Evolutionary conservation across 2,797 vertebrate genomes (phyloP), one percentile per base, ranked within the genome.

Genomic region (Characodon lateralis): DNA sequence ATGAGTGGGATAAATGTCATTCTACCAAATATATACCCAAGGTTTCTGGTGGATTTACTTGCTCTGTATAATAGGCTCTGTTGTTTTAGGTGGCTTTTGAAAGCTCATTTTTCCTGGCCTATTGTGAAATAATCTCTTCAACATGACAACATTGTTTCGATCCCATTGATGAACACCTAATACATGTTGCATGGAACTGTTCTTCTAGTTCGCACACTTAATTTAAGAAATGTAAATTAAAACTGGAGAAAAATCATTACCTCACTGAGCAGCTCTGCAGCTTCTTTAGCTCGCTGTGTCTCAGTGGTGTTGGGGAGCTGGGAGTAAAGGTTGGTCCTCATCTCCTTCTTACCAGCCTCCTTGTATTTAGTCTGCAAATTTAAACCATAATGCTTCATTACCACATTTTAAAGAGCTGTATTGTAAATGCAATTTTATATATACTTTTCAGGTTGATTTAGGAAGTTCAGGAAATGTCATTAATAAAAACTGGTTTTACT

Each of bases 231-330:
- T 51, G 50, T 48, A 43, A 43, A 51, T 18, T 51, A 18, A 53
- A 20, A 5, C 2, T 4, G 10, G 51, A 53, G 18, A 20, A 55
- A 24, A 8, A 55, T 55, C 0, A 6, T 74, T 88, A 98, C 98
- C 96, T 97, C 89, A 71, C 97, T 99, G 93, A 96, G 97, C 86
- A 97, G 95, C 76, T 96, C 92, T 0, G 95, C 93, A 10, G 96
- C 92, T 81, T 97, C 95, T 88, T 94, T 96, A 0, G 97, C 96
- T 76, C 96, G 96, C 63, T 89, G 93, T 0, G 95, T 98, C 73
- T 98, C 97, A 76, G 96, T 94, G 77, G 97, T 98, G 59, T 94
- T 94, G 39, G 97, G 96, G 91, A 99, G 96, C 76, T 91, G 89
- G 59, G 96, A 94, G 92, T 97, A 98, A n/a, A 98, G 92, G 78